Percentiles rank a stretch among this genome's conserved stretches.
Evolutionary conservation across 2,888 invertebrate genomes (phyloP).

Genomic region (Leptothorax acervorum): DNA sequence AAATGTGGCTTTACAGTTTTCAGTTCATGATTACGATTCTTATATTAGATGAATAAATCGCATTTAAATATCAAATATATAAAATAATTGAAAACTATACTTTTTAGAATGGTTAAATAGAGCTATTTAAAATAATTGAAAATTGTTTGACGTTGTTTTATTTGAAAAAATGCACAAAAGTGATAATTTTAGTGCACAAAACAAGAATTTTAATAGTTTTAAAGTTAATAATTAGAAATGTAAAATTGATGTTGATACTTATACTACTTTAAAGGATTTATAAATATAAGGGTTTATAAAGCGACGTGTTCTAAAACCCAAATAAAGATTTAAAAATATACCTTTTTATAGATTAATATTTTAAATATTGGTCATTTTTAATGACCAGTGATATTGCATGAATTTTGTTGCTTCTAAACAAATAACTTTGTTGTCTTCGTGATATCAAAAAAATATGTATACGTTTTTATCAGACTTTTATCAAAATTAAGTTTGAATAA

Average conservation of each 20-base stretch:
- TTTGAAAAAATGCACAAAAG: background rate
- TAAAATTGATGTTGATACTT: background rate
- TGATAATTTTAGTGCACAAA: slow-evolving; percentile 28
- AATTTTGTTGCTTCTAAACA: slow-evolving; percentile 5
- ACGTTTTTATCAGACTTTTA: background rate
- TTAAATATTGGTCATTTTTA: background rate
- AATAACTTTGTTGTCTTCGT: background rate
- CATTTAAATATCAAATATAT: background rate
- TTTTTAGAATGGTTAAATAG: background rate
- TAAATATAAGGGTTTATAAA: background rate
- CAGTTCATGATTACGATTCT: background rate
- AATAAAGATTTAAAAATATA: background rate
- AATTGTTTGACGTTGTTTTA: background rate
- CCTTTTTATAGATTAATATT: slow-evolving; percentile 5
- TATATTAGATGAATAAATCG: background rate
- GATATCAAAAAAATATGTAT: background rate
- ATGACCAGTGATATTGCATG: background rate
- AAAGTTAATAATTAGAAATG: background rate
- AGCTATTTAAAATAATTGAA: background rate
- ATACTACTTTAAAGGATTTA: background rate
- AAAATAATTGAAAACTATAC: background rate
- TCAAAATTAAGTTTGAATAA: slow-evolving; percentile 12
- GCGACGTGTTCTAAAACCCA: background rate
- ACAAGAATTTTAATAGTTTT: background rate
- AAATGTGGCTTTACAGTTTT: background rate